phyloP scores from a whole-genome alignment of 2,888 invertebrate species.

The Pegoplata infirma region DNA sequence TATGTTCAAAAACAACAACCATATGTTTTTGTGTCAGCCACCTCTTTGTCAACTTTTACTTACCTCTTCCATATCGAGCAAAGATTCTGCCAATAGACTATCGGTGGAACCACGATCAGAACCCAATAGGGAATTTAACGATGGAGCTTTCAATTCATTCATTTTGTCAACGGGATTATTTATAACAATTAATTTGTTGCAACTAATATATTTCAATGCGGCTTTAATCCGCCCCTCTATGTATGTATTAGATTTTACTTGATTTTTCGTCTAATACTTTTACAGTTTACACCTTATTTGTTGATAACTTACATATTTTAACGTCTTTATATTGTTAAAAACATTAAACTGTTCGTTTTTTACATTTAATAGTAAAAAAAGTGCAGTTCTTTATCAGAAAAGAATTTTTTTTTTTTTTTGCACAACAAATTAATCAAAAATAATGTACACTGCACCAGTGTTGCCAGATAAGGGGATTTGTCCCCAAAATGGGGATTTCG shows the following conservation, averaged over 20 bases:
- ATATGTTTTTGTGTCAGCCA: constrained; percentile 64
- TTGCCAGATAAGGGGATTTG: no score
- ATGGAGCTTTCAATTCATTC: constrained; percentile 77
- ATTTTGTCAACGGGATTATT: constrained; percentile 62
- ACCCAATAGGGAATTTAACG: constrained; percentile 80
- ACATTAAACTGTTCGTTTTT: not conserved
- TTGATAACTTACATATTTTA: constrained; percentile 5
- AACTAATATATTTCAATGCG: constrained; percentile 5
- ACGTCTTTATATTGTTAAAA: not conserved
- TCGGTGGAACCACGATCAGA: constrained; percentile 84
- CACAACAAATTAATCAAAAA: constrained; percentile 36
- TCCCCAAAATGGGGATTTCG: no score
- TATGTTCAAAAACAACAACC: constrained; percentile 83
- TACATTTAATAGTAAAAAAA: not conserved
- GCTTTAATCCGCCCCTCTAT: constrained; percentile 52
- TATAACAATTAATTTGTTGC: not conserved
- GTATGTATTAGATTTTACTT: not conserved
- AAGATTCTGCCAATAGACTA: constrained; percentile 80
- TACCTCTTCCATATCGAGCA: constrained; percentile 86
- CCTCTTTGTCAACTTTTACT: constrained; percentile 19
- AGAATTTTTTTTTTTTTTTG: constrained; percentile 28
- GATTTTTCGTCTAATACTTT: constrained; percentile 7
- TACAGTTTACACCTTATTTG: not conserved
- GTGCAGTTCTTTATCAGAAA: constrained; percentile 13
- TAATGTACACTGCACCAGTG: no score